phyloP scores from a whole-genome alignment of 23 tunicate genomes.

The Halocynthia roretzi region DNA sequence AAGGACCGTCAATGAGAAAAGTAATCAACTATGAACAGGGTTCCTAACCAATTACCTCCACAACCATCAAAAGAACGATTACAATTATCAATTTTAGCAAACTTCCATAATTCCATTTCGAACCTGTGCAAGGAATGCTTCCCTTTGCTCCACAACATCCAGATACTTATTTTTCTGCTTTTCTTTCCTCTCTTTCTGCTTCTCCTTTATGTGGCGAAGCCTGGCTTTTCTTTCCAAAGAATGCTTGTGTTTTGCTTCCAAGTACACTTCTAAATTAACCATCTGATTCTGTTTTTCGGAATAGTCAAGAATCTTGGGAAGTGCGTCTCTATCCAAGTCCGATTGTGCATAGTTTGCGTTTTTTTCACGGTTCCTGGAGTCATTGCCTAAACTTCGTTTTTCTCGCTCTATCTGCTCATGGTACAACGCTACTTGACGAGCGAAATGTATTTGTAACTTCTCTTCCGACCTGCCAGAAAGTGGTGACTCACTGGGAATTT shows the following conservation, averaged over 20 bases:
- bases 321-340: too few relatives aligned
- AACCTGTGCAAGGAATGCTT: constrained; percentile 26
- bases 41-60: not conserved
- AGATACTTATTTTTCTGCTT: constrained; percentile 2
- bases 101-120: too few relatives aligned
- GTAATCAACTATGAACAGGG: not conserved
- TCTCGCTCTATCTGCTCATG: constrained; percentile 23
- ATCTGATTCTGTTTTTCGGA: too few relatives aligned
- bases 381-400: constrained; percentile 3
- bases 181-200: not conserved
- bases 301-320: too few relatives aligned
- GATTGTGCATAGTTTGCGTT: not conserved
- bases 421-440: constrained; percentile 22
- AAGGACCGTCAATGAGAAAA: not conserved
- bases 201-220: constrained; percentile 8
- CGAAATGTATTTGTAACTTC: constrained; percentile 5
- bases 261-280: constrained; percentile 15
- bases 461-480: not conserved
- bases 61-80: not conserved
- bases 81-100: not conserved
- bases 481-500: not conserved
- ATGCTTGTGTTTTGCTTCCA: constrained; percentile 21
- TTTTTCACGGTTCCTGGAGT: not conserved
- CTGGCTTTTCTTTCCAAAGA: constrained; percentile 12
- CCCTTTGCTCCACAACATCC: constrained; percentile 17